Evolutionary conservation across 2,113 vertebrate genomes (phyloP), one percentile per base, ranked within the genome.

Genomic region (Alligator sinensis): DNA sequence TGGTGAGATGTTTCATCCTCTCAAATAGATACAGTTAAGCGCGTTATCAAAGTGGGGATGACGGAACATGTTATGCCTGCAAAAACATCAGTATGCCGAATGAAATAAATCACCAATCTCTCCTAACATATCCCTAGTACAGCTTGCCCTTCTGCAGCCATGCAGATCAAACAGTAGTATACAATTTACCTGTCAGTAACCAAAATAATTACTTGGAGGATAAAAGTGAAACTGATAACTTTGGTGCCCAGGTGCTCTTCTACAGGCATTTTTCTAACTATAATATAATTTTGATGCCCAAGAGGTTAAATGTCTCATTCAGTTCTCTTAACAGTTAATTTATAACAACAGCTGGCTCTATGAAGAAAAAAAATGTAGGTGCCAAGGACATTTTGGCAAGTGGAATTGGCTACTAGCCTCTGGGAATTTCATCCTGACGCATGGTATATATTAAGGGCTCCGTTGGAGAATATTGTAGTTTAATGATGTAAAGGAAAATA

Each of bases 381-480:
- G 95, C 92, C 85, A 84, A 80, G 76, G 87, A 84, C 80, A 84
- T 61, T 80, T 62, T 80, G 34, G 16, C 12, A 91, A 95, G 76
- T n/a, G 62, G 81, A 84, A 55, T 47, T 75, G 58, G 83, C 84
- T 91, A 54, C 61, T 94, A 93, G 84, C 86, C 89, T 91, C 81
- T 95, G 89, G 84, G 86, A 92, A 87, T 88, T 92, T 94, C 13
- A 60, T 94, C 62, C 28, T 90, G 47, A 77, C 93, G 93, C 61
- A 70, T 96, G 94, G 94, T 93, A 86, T 17, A 1, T 82, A 94
- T 93, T 93, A 95, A 81, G 34, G n/a, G 15, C 87, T 92, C 16
- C 55, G 82, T 78, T 93, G 92, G 84, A 89, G 47, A 92, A 94
- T 88, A 93, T 9, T 11, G 6, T 77, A 9, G 89, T 90, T 96